Evolutionary conservation across 2,888 invertebrate genomes (phyloP), one percentile per base, ranked within the genome.

Genomic region (Agonum fuliginosum): DNA sequence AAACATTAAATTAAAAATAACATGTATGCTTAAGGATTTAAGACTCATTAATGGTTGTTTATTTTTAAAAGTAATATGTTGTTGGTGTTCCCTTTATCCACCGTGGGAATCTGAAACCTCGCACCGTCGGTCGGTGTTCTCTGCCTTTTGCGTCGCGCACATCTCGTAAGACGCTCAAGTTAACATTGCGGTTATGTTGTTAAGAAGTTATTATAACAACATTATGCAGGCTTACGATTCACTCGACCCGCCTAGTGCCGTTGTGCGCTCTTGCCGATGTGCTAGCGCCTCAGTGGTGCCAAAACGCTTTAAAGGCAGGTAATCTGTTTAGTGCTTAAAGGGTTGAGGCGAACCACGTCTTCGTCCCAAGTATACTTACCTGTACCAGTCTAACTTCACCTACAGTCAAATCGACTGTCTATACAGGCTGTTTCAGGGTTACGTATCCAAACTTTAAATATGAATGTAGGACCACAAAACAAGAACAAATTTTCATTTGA

Each of bases 181-280:
- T 54, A 54, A 73, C 54, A 58, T 58, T 73, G 58, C 30, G 73
- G 41, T 51, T 54, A 73, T 73, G 58, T 73, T 58, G 73, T 73
- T 73, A 54, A 73, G 58, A 73, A 58, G 54, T 73, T 73, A 73
- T 58, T 37, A 73, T 58, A 73, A 58, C 71, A 51, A 51, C 69
- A 69, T 69, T 69, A 69, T 69, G 69, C 69, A 69, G 46, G 69
- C 41, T 69, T 69, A 43, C 46, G 69, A 69, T 69, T 69, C 46
- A 69, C 69, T 41, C 46, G 20, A 34, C 62, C 27, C 30, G 34
- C 34, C 30, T 27, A 22, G 24, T 10, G 19, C 48, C 48, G 17
- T 12, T 20, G 8, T 48, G 48, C 22, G 24, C 54, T 54, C n/a
- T n/a, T 62, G 12, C 62, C 20, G 17, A 3, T 51, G 51, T 62